Percentiles rank a stretch among this genome's conserved stretches.
phyloP scores from a whole-genome alignment of 30 jellyfish, hydroid and myxozoan genomes.

The Aurelia coerulea region DNA sequence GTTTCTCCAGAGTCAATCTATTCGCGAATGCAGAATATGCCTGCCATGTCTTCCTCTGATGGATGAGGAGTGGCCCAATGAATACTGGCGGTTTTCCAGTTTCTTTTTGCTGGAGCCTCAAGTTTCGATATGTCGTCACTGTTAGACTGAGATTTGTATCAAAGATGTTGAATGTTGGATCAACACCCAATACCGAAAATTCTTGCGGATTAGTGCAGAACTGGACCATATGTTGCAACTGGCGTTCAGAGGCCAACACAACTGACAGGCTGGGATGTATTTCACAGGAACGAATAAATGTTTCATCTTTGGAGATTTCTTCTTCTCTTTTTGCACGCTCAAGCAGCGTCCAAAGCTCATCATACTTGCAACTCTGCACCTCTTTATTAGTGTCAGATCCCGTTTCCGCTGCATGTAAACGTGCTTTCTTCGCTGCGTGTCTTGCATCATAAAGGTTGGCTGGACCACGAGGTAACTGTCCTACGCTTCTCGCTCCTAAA shows the following conservation, averaged over 20 bases:
- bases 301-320: conserved; percentile 12
- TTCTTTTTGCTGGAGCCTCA: neutral
- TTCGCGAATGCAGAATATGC: conserved; percentile 11
- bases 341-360: neutral
- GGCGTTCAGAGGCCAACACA: conserved; percentile 12
- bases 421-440: conserved; percentile 4
- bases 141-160: conserved; percentile 8
- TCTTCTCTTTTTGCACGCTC: conserved; percentile 18
- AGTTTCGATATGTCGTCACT: conserved; percentile 11
- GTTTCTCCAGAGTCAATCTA: neutral
- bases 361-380: neutral
- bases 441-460: conserved; percentile 4
- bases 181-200: neutral
- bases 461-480: conserved; percentile 25
- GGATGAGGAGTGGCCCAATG: conserved; percentile 20
- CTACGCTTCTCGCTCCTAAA: neutral
- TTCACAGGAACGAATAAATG: conserved; percentile 5
- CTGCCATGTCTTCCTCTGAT: conserved; percentile 1
- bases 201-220: conserved; percentile 19
- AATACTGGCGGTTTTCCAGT: conserved; percentile 19
- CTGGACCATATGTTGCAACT: neutral
- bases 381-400: neutral
- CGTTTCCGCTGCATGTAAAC: neutral
- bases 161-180: conserved; percentile 11
- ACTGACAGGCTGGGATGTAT: conserved; percentile 10